Evolutionary conservation across 2,113 vertebrate species (phyloP).

Genomic region (Melanostigma gelatinosum): DNA sequence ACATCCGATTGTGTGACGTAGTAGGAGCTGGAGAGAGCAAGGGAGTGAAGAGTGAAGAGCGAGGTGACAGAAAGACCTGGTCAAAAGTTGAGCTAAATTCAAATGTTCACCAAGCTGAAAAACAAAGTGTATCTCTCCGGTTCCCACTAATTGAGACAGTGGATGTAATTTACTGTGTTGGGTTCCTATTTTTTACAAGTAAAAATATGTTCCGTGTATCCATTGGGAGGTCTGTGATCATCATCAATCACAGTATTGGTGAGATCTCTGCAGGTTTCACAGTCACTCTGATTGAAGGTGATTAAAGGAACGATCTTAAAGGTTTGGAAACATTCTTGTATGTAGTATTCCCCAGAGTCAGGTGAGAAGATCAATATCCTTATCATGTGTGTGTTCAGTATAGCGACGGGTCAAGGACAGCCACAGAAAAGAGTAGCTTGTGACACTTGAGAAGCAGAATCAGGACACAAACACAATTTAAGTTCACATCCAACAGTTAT

Average conservation of each 20-base stretch:
- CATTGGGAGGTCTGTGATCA: not conserved
- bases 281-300: not conserved
- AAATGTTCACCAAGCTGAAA: not conserved
- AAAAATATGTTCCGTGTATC: not conserved
- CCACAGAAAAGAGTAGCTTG: not conserved
- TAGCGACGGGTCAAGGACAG: too few species aligned
- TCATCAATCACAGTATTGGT: constrained; percentile 1
- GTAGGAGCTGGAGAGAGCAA: not conserved
- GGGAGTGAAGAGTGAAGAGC: not conserved
- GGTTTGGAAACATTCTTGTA: not conserved
- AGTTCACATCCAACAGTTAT: not conserved
- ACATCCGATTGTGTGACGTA: constrained; percentile 8
- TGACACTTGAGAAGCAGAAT: too few species aligned
- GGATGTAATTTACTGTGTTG: not conserved
- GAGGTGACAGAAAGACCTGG: not conserved
- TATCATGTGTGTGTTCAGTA: not conserved
- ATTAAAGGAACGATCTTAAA: not conserved
- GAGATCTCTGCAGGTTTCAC: not conserved
- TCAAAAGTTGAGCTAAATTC: not conserved
- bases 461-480: not conserved
- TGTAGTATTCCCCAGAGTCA: not conserved
- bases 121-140: not conserved
- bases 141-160: not conserved
- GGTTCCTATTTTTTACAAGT: not conserved
- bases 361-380: not conserved